Conservation (phyloP, 2,888 invertebrate species). For the Cyrtodaria siliqua region DNA sequence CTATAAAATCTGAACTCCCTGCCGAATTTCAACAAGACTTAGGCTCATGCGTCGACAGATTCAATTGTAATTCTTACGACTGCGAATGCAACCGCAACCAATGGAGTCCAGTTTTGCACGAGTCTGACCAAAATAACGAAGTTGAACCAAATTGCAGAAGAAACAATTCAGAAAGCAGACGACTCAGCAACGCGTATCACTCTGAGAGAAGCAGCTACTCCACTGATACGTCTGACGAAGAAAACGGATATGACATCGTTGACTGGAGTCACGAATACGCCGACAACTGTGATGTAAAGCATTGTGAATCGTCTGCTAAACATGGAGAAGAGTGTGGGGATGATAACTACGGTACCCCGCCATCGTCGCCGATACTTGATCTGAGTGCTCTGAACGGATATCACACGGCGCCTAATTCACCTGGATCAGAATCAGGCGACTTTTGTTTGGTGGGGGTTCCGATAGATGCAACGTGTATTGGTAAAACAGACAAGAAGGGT, state of each 20-base stretch:
- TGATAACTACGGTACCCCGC: slow-evolving; percentile 25
- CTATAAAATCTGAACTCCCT: too few relatives aligned
- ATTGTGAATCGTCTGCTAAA: background rate
- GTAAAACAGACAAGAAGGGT: background rate
- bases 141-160: too few relatives aligned
- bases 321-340: too few relatives aligned
- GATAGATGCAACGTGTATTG: background rate
- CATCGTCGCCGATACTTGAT: slow-evolving; percentile 17
- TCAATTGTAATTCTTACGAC: too few relatives aligned
- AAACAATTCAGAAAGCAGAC: slow-evolving; percentile 11
- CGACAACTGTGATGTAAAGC: background rate
- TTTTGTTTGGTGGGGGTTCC: slow-evolving; percentile 8
- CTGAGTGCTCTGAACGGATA: slow-evolving; percentile 34
- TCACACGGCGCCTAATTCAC: slow-evolving; percentile 48
- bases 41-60: too few relatives aligned
- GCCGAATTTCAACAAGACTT: too few relatives aligned
- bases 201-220: slow-evolving; percentile 34
- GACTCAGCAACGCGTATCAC: background rate
- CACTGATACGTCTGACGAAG: slow-evolving; percentile 11
- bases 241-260: slow-evolving; percentile 26
- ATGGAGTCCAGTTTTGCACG: slow-evolving; percentile 22
- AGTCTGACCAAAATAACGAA: too few relatives aligned
- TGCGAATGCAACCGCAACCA: too few relatives aligned
- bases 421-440: slow-evolving; percentile 3
- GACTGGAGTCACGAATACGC: slow-evolving; percentile 17